Evolutionary conservation across 2,797 vertebrate genomes (phyloP).

Genomic region (Channallabes apus): DNA sequence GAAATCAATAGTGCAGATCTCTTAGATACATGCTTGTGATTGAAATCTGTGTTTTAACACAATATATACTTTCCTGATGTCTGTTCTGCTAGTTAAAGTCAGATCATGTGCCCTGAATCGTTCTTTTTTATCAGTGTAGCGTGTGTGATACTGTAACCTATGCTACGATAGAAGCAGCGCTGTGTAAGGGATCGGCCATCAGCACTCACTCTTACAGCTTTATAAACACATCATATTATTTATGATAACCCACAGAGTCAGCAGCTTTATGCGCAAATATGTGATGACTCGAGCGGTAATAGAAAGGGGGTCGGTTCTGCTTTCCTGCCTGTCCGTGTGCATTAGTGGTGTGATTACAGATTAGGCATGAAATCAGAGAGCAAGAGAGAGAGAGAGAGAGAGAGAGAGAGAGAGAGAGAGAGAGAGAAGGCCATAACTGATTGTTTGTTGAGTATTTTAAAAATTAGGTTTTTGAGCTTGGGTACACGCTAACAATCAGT

Average conservation of each 20-base stretch:
- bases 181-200: not conserved
- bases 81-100: not conserved
- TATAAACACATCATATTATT: conserved; percentile 14
- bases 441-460: not conserved
- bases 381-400: conserved; percentile 5
- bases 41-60: not conserved
- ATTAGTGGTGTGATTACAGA: conserved; percentile 49
- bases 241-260: conserved; percentile 16
- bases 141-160: not conserved
- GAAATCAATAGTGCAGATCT: not conserved
- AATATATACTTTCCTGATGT: not conserved
- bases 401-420: not conserved
- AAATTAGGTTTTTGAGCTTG: not conserved
- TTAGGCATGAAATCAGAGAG: conserved; percentile 32
- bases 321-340: conserved; percentile 52
- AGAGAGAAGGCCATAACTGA: not conserved
- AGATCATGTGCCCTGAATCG: not conserved
- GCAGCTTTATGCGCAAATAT: not conserved
- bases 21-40: not conserved
- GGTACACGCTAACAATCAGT: not conserved
- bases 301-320: conserved; percentile 33
- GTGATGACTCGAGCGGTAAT: not conserved
- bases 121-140: not conserved
- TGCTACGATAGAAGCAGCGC: not conserved
- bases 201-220: not conserved